Evolutionary conservation across 2,113 vertebrate genomes (phyloP).

Genomic region (Amblyornis subalaris): DNA sequence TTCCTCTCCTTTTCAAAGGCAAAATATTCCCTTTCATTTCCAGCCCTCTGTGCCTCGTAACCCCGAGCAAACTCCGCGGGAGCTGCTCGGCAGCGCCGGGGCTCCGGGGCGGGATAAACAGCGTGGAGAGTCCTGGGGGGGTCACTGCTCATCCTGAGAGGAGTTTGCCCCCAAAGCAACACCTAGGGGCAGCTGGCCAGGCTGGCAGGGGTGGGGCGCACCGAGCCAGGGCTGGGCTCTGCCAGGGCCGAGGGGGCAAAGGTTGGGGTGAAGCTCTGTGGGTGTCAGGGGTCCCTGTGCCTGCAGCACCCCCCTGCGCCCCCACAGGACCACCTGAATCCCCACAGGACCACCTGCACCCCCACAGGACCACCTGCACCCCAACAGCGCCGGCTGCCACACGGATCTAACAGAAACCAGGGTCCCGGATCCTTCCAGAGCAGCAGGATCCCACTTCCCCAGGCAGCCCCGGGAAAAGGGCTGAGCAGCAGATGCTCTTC

Average conservation of each 20-base stretch:
- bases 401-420: neutral
- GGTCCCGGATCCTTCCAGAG: accelerated
- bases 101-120: neutral
- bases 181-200: neutral
- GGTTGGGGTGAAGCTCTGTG: accelerated
- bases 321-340: neutral
- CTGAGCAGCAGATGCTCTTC: neutral
- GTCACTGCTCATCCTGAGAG: neutral
- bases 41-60: neutral
- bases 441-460: neutral
- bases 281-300: neutral
- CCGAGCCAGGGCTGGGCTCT: neutral
- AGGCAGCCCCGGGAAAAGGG: accelerated
- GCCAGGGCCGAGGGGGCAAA: accelerated
- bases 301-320: neutral
- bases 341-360: neutral
- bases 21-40: slow-evolving; percentile 58
- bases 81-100: neutral
- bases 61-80: neutral
- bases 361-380: too few relatives aligned
- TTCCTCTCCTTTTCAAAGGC: slow-evolving; percentile 34
- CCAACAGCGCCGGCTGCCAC: accelerated
- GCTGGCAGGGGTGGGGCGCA: neutral
- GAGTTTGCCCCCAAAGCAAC: neutral
- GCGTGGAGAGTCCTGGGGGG: neutral